phyloP scores from a whole-genome alignment of 1,140 invertebrate species.

The Heliconius hermathena region DNA sequence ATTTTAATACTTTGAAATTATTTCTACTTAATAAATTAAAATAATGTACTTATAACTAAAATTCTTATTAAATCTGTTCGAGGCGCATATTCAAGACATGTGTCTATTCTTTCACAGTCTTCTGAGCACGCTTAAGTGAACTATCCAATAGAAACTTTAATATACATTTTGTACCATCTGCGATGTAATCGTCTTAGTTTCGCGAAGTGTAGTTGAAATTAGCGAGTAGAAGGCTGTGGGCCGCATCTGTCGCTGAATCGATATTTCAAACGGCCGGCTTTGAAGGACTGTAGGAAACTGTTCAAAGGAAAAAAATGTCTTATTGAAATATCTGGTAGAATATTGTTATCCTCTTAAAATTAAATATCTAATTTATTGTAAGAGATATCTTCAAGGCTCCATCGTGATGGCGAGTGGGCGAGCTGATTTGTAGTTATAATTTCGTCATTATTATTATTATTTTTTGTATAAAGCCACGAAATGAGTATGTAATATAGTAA shows the following conservation, averaged over 20 bases:
- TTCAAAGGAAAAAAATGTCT: conserved; percentile 24
- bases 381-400: background rate
- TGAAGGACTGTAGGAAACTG: conserved; percentile 38
- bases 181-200: conserved; percentile 52
- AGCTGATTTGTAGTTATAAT: no score
- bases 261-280: conserved; percentile 42
- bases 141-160: conserved; percentile 42
- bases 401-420: no score
- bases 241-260: conserved; percentile 51
- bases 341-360: background rate
- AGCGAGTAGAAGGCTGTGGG: conserved; percentile 48
- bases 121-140: conserved; percentile 29
- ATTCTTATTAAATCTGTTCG: background rate
- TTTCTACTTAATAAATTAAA: background rate
- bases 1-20: no score
- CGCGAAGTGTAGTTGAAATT: conserved; percentile 51
- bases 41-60: background rate
- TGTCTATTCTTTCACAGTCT: conserved; percentile 13
- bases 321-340: background rate
- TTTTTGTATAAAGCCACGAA: no score
- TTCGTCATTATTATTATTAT: no score
- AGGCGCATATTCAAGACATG: background rate
- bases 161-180: conserved; percentile 47
- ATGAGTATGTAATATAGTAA: no score
- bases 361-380: background rate